phyloP scores from a whole-genome alignment of 2,797 vertebrate species.

The Manis javanica region DNA sequence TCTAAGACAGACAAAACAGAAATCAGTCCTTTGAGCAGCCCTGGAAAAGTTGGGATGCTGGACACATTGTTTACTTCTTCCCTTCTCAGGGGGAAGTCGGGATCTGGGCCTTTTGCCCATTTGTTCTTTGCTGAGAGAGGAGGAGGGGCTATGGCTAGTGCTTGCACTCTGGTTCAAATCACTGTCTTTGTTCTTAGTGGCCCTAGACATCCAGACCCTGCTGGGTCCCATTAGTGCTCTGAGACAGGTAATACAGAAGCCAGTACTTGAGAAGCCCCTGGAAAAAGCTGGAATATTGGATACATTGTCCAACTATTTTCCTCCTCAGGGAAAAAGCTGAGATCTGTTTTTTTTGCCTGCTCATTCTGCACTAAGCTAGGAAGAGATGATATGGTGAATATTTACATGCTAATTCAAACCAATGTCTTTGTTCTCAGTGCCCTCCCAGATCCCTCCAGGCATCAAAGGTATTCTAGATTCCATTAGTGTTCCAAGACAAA shows the following conservation, averaged over 20 bases:
- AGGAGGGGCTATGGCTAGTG: background rate
- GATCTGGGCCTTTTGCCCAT: background rate
- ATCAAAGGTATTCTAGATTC: background rate
- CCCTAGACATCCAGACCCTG: background rate
- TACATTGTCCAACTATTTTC: background rate
- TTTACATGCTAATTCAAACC: background rate
- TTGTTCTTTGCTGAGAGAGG: background rate
- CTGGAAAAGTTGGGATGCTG: too few species aligned
- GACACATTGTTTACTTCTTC: too few species aligned
- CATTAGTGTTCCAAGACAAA: too few species aligned
- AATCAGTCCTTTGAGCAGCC: too few species aligned
- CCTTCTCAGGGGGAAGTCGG: background rate
- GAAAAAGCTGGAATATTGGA: background rate
- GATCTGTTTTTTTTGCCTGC: background rate
- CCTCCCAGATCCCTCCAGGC: fast-evolving
- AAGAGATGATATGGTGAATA: background rate
- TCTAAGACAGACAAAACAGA: too few species aligned
- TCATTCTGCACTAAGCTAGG: background rate
- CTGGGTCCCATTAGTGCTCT: background rate
- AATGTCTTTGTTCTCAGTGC: background rate
- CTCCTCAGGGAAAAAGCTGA: background rate
- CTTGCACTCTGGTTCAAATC: background rate
- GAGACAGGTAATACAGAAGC: background rate
- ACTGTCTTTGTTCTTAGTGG: background rate
- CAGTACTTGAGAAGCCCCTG: background rate